Evolutionary conservation across 2,113 vertebrate species (phyloP).

Genomic region (Nestor notabilis): DNA sequence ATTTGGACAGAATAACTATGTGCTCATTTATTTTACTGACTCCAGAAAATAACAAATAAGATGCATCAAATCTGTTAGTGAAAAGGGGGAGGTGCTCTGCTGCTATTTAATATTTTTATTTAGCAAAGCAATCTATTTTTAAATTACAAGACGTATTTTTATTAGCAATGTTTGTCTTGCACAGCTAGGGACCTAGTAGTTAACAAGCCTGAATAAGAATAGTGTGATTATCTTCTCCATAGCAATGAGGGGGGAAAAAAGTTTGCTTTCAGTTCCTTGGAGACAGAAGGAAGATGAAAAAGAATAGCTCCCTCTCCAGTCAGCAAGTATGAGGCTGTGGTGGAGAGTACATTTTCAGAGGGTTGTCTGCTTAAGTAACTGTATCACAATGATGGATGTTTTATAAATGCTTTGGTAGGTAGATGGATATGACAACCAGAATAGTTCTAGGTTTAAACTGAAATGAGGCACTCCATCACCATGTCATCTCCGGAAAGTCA

Average conservation of each 20-base stretch:
- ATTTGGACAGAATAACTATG: neutral
- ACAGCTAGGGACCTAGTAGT: neutral
- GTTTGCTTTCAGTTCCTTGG: neutral
- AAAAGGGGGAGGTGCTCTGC: neutral
- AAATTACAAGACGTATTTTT: neutral
- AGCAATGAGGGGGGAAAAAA: neutral
- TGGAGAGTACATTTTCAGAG: neutral
- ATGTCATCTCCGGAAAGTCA: conserved; percentile 27
- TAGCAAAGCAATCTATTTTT: neutral
- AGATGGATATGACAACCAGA: conserved; percentile 46
- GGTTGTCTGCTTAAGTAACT: neutral
- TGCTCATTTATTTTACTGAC: neutral
- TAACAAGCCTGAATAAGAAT: neutral
- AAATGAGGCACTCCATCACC: conserved; percentile 52
- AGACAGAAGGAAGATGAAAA: neutral
- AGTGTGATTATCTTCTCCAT: neutral
- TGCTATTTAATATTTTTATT: neutral
- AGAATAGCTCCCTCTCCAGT: conserved; percentile 19
- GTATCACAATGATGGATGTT: conserved; percentile 26
- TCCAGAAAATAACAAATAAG: neutral
- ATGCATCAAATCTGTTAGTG: neutral
- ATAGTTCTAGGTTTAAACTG: conserved; percentile 34
- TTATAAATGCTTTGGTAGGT: conserved; percentile 26
- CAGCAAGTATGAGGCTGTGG: neutral
- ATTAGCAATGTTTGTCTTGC: neutral